phyloP scores from a whole-genome alignment of 2,888 invertebrate genomes.

The Tenthredo notha region DNA sequence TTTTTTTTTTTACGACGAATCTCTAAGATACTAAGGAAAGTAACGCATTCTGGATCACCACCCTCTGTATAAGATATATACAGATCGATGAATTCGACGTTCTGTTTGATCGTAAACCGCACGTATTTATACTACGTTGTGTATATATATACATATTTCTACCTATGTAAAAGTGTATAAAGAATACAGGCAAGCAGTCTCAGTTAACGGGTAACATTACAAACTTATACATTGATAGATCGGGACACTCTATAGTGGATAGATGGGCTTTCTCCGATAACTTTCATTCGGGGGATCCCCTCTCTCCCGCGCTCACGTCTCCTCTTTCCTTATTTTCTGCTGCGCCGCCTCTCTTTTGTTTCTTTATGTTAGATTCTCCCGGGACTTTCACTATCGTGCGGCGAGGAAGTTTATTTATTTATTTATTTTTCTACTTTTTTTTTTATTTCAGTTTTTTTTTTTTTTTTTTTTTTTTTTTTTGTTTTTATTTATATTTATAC shows the following conservation, averaged over 20 bases:
- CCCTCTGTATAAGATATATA: too few species aligned
- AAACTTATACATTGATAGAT: neutral
- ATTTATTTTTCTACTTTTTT: constrained; percentile 12
- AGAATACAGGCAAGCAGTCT: neutral
- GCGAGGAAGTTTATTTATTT: constrained; percentile 8
- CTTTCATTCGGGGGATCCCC: constrained; percentile 71
- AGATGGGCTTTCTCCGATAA: constrained; percentile 76
- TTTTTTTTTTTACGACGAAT: too few species aligned
- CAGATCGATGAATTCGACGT: neutral
- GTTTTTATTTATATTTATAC: neutral
- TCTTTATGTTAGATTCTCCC: constrained; percentile 64
- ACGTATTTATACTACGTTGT: neutral
- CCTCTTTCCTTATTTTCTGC: constrained; percentile 23
- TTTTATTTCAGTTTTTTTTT: constrained; percentile 26
- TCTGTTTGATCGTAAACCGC: neutral
- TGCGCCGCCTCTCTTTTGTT: constrained; percentile 57
- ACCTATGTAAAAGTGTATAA: neutral
- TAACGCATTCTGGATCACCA: too few species aligned
- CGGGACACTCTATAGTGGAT: constrained; percentile 52
- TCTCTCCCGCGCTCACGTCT: neutral
- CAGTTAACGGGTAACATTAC: neutral
- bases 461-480: neutral
- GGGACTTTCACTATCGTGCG: constrained; percentile 75
- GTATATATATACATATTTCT: neutral
- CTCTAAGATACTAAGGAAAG: too few species aligned